phyloP scores from a whole-genome alignment of 2,888 invertebrate species.

The Sminthurinus aureus region DNA sequence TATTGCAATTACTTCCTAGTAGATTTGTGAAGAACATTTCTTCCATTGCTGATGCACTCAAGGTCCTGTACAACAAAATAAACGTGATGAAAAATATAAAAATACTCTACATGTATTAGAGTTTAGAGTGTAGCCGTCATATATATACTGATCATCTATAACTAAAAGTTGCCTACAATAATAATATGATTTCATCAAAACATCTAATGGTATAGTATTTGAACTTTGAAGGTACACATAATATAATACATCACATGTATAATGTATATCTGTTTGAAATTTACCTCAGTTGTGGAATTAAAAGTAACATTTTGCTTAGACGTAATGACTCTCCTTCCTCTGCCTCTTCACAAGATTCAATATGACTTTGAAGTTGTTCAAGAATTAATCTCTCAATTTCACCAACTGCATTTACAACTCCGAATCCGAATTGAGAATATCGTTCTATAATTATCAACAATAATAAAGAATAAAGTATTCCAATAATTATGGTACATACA shows the following conservation, averaged over 20 bases:
- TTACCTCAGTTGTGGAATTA: slow-evolving; percentile 57
- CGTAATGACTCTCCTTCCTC: slow-evolving; percentile 42
- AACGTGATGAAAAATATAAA: background rate
- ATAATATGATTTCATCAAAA: too few relatives aligned
- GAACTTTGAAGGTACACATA: background rate
- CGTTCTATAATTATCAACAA: slow-evolving; percentile 50
- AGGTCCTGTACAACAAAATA: slow-evolving; percentile 42
- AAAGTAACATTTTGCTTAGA: slow-evolving; percentile 48
- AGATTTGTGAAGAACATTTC: slow-evolving; percentile 92
- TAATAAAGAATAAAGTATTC: too few relatives aligned
- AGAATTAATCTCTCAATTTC: slow-evolving; percentile 51
- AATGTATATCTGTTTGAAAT: background rate
- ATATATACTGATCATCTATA: too few relatives aligned
- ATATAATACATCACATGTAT: background rate
- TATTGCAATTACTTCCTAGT: slow-evolving; percentile 90
- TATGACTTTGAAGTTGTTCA: slow-evolving; percentile 52
- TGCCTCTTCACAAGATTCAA: slow-evolving; percentile 44
- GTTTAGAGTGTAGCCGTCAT: too few relatives aligned
- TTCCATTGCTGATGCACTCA: slow-evolving; percentile 68
- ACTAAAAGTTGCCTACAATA: too few relatives aligned
- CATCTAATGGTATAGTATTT: too few relatives aligned
- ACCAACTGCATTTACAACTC: slow-evolving; percentile 48
- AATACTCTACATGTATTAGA: too few relatives aligned
- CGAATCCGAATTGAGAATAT: slow-evolving; percentile 46
- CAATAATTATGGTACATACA: background rate